Conservation (phyloP, 1,140 invertebrate species). For the Marisa cornuarietis region DNA sequence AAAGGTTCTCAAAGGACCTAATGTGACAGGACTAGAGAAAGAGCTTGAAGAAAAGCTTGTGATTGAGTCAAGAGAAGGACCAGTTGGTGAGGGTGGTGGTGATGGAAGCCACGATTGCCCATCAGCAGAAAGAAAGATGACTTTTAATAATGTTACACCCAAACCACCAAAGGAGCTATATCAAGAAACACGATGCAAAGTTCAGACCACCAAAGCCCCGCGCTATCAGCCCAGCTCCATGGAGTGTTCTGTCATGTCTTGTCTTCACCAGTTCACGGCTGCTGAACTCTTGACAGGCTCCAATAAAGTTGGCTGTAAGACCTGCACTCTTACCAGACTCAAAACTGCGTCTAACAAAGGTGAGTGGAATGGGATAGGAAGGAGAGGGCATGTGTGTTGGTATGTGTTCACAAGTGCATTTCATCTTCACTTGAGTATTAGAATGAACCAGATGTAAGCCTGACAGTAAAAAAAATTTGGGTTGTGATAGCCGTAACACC, state of each 20-base stretch:
- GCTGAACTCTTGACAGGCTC: slow-evolving; percentile 87
- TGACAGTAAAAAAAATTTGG: no score
- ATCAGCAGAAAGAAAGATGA: neutral
- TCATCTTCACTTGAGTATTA: neutral
- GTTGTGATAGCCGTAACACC: no score
- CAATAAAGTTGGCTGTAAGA: slow-evolving; percentile 92
- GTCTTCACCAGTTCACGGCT: slow-evolving; percentile 90
- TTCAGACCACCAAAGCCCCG: slow-evolving; percentile 49
- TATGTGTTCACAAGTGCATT: neutral
- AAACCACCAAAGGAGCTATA: slow-evolving; percentile 17
- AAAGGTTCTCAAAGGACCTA: neutral
- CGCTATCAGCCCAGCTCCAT: slow-evolving; percentile 78
- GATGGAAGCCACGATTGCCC: neutral
- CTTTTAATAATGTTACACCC: neutral
- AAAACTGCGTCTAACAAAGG: slow-evolving; percentile 41
- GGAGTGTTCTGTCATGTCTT: slow-evolving; percentile 81
- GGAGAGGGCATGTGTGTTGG: neutral
- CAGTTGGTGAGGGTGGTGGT: neutral
- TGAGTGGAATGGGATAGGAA: slow-evolving; percentile 8
- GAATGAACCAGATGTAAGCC: neutral
- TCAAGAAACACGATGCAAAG: slow-evolving; percentile 49
- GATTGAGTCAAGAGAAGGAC: neutral
- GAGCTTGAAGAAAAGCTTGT: slow-evolving; percentile 8
- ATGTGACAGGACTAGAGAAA: slow-evolving; percentile 2
- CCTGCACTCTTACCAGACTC: slow-evolving; percentile 76